Evolutionary conservation across 2,888 invertebrate species (phyloP).

Genomic region (Leucozona laternaria): DNA sequence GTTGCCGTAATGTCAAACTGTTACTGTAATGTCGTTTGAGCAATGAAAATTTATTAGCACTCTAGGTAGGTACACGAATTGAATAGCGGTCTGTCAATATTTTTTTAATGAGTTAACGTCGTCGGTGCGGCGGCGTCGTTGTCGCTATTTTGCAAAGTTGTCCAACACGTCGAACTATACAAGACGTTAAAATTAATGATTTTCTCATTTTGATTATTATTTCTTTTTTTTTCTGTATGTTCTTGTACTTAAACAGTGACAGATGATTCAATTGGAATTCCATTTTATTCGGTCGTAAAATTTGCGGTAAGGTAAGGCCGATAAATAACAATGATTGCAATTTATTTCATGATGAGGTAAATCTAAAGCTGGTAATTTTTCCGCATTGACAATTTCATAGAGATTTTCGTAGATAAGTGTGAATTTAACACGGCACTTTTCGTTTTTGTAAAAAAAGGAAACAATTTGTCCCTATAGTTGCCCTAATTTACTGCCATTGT

Average conservation of each 20-base stretch:
- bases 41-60: slow-evolving; percentile 71
- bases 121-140: not conserved
- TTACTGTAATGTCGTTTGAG: slow-evolving; percentile 58
- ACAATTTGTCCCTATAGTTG: no score
- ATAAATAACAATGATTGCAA: not conserved
- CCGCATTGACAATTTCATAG: not conserved
- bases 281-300: slow-evolving; percentile 28
- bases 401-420: not conserved
- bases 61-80: slow-evolving; percentile 37
- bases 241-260: not conserved
- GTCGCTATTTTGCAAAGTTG: slow-evolving; percentile 32
- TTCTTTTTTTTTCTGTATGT: not conserved
- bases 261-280: slow-evolving; percentile 39
- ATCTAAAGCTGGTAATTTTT: slow-evolving; percentile 29
- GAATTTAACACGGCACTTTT: no score
- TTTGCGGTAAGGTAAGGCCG: not conserved
- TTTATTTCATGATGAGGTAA: not conserved
- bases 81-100: slow-evolving; percentile 52
- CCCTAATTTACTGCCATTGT: no score
- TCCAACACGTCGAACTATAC: slow-evolving; percentile 36
- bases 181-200: slow-evolving; percentile 52
- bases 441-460: no score
- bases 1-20: slow-evolving; percentile 54
- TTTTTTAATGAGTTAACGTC: slow-evolving; percentile 46
- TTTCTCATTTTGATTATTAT: slow-evolving; percentile 13